These are phyloP conservation scores for Nyctibius bracteatus DNA, from an alignment of 2,113 vertebrate species.

Conservation along the genomic window DNA sequence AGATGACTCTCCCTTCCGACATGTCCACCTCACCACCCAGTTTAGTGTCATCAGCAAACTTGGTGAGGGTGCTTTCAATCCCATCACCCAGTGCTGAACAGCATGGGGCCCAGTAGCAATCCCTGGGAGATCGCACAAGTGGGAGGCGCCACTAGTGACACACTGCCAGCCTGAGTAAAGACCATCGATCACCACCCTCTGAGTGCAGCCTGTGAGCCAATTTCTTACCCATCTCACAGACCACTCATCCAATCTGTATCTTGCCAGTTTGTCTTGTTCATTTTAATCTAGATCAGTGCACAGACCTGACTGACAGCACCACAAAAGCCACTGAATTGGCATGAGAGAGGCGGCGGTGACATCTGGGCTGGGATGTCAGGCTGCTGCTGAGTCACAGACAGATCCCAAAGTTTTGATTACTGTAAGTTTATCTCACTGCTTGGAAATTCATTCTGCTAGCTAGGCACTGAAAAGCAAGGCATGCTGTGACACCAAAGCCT, in stretches of 20 bases:
- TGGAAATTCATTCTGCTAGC: not conserved
- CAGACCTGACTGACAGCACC: not conserved
- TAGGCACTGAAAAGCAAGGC: not conserved
- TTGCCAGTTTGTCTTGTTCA: not conserved
- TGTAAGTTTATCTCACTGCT: not conserved
- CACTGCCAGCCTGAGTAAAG: not conserved
- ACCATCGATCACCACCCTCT: not conserved
- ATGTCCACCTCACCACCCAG: not conserved
- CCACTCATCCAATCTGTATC: not conserved
- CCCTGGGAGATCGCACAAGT: not conserved
- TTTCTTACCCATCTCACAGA: not conserved
- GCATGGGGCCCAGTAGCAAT: accelerated
- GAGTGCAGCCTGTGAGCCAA: not conserved
- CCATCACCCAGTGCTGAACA: not conserved
- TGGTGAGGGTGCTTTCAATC: not conserved
- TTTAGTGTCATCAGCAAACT: not conserved
- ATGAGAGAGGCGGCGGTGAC: not conserved
- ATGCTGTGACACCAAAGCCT: not conserved
- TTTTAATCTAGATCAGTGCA: not conserved
- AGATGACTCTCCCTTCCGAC: not conserved
- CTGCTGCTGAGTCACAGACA: not conserved
- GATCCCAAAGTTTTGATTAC: not conserved
- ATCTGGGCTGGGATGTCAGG: not conserved
- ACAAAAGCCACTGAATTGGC: not conserved
- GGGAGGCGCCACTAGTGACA: not conserved